Evolutionary conservation across 2,888 invertebrate genomes (phyloP).

Genomic region (Cataglyphis cursor): DNA sequence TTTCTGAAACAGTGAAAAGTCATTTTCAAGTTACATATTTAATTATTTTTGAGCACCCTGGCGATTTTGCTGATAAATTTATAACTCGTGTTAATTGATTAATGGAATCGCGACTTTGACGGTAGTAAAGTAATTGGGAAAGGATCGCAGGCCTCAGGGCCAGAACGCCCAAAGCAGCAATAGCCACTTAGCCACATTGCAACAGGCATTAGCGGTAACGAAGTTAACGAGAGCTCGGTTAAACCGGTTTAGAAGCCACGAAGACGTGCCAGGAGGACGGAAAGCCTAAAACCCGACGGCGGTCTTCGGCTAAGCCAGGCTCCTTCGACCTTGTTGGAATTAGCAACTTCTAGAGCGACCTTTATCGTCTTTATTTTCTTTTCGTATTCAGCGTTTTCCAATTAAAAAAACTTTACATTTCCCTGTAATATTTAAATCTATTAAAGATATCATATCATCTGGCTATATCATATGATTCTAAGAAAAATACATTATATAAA

Average conservation of each 20-base stretch:
- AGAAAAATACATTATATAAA: not conserved
- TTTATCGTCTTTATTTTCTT: conserved; percentile 49
- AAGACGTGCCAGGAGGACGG: conserved; percentile 60
- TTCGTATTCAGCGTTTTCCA: not conserved
- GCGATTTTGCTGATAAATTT: conserved; percentile 34
- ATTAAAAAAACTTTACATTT: not conserved
- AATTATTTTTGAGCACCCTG: conserved; percentile 20
- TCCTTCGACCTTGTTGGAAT: conserved; percentile 69
- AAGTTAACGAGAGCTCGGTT: conserved; percentile 84
- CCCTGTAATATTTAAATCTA: not conserved
- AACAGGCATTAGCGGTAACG: conserved; percentile 83
- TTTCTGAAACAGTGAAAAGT: conserved; percentile 18
- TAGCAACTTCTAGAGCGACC: conserved; percentile 68
- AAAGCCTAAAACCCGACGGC: conserved; percentile 75
- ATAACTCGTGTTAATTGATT: conserved; percentile 74
- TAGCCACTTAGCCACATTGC: conserved; percentile 83
- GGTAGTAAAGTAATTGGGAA: conserved; percentile 81
- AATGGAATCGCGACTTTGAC: conserved; percentile 75
- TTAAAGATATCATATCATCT: not conserved
- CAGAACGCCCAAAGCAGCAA: conserved; percentile 79
- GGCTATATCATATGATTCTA: too few relatives aligned
- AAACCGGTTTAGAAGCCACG: conserved; percentile 77
- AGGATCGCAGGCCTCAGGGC: conserved; percentile 77
- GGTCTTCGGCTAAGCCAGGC: conserved; percentile 78
- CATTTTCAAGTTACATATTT: conserved; percentile 25